Base-by-base conservation (phyloP, 2,113 vertebrate species). In the Cephalopholis sonnerati region DNA sequence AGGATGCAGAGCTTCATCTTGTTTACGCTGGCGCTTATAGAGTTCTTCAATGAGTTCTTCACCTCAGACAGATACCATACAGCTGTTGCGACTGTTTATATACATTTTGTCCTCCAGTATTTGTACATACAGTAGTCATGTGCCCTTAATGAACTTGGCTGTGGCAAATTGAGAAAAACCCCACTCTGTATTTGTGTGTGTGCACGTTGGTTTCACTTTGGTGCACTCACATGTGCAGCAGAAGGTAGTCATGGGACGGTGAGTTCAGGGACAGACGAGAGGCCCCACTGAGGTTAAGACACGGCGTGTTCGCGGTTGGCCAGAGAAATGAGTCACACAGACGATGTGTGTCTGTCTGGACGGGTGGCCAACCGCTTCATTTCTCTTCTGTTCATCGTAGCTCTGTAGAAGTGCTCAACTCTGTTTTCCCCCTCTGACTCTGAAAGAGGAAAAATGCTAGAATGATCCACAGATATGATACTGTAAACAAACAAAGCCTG, bases 221-320 rank as follows among this genome's bases (percentile, higher is more conserved):
- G 20, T 58, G 32, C 0, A 5, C 85, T 84, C 91, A 91, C 92
- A 36, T 91, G 92, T 87, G 83, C 84, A 91, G 89, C 91, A 89
- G 83, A 48, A 89, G 92, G 63, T 3, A 79, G 89, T 93, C 93
- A 93, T 92, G 91, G 46, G 92, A 90, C 11, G 27, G 70, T 18
- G 29, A 62, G 84, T 84, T 77, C 63, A 83, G 74, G 83, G 83
- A 59, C 70, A 68, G 9, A 78, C 66, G 18, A 77, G 74, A 82
- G 88, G 88, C 72, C 74, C 24, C 2, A 18, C 1, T 68, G 87
- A 84, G 87, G 90, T 85, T 50, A 41, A 11, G 25, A 36, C 17
- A 39, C 24, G 15, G 0, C n/a, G 5, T 20, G 59, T 3, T 57
- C 2, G 62, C 1, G 29, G 63, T 71, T 24, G 29, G 75, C 22